A percentile compares a stretch with the other conserved stretches of the same genome.
Evolutionary conservation across 92 coral and sea anemone genomes (phyloP).

Genomic region (Chrysogorgia sp.): DNA sequence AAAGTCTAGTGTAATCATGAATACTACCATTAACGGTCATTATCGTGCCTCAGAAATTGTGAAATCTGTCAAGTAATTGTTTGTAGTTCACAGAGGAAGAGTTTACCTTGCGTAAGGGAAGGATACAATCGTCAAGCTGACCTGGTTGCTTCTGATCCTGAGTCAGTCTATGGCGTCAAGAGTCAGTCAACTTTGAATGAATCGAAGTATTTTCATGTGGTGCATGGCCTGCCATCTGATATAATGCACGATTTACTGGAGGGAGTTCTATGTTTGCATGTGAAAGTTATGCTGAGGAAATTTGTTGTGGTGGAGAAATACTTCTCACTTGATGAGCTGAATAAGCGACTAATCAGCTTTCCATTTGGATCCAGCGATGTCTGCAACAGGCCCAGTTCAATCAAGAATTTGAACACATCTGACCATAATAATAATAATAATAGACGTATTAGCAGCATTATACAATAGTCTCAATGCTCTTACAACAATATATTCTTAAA

Average conservation of each 20-base stretch:
- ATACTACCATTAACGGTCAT: too few species aligned
- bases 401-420: constrained; percentile 26
- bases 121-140: constrained; percentile 54
- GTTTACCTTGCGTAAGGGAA: constrained; percentile 36
- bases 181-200: constrained; percentile 47
- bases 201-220: constrained; percentile 64
- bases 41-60: too few species aligned
- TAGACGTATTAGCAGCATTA: too few species aligned
- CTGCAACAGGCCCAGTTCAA: constrained; percentile 54
- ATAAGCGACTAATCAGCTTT: constrained; percentile 46
- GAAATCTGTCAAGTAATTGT: too few species aligned
- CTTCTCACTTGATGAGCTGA: constrained; percentile 47
- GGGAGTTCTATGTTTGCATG: constrained; percentile 58
- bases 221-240: constrained; percentile 70
- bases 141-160: constrained; percentile 53
- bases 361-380: constrained; percentile 52
- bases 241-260: constrained; percentile 69
- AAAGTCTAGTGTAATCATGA: too few species aligned
- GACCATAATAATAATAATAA: too few species aligned
- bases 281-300: constrained; percentile 50
- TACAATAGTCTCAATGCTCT: too few species aligned
- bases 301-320: constrained; percentile 36
- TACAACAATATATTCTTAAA: too few species aligned
- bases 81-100: constrained; percentile 67
- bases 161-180: constrained; percentile 64